These are phyloP conservation scores for Podiceps cristatus DNA, from an alignment of 2,113 vertebrate species.

Conservation along the genomic window DNA sequence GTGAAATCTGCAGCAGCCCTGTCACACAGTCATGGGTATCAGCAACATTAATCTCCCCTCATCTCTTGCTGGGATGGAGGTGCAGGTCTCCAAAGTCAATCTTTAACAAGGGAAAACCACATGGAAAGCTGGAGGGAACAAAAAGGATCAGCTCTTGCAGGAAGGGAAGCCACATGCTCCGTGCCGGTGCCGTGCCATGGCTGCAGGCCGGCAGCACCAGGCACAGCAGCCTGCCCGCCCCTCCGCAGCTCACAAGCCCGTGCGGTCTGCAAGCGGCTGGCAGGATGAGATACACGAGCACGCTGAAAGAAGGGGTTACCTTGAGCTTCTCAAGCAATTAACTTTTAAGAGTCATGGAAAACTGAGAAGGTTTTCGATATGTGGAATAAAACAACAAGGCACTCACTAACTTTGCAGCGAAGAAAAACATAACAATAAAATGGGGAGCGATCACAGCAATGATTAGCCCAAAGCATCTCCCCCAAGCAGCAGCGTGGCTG, in stretches of 20 bases:
- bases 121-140: background rate
- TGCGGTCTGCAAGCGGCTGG: background rate
- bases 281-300: background rate
- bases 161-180: background rate
- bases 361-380: background rate
- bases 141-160: background rate
- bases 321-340: background rate
- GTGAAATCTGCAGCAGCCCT: background rate
- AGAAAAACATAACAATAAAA: background rate
- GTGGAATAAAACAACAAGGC: background rate
- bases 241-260: fast-evolving
- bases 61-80: background rate
- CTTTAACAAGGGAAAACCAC: background rate
- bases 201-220: background rate
- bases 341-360: background rate
- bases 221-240: too few relatives aligned
- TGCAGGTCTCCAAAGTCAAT: background rate
- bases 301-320: background rate
- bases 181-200: fast-evolving
- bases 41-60: fast-evolving
- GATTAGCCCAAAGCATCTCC: background rate
- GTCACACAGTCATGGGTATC: background rate
- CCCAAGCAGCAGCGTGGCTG: background rate
- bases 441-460: background rate
- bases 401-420: background rate